These are phyloP conservation scores for Chrysocyon brachyurus DNA, from an alignment of 2,797 vertebrate species.

Conservation along the genomic window DNA sequence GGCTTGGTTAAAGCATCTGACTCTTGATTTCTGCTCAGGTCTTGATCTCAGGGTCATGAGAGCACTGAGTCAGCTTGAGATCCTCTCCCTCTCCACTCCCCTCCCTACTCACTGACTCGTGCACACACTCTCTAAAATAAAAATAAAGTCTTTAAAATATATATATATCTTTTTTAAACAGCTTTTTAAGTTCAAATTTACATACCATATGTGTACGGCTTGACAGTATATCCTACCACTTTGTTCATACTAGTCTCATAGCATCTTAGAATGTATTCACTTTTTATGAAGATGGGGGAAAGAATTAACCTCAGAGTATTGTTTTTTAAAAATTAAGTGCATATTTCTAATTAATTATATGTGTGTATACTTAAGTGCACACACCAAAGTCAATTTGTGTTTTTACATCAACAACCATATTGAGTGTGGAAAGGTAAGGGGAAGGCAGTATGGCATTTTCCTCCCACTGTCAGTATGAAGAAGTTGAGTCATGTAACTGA, in stretches of 20 bases:
- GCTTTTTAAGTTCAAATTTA: not conserved
- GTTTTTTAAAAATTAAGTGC: not conserved
- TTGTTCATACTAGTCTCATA: not conserved
- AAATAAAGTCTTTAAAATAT: too few relatives aligned
- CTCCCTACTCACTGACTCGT: too few relatives aligned
- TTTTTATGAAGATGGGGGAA: not conserved
- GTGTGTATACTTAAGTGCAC: not conserved
- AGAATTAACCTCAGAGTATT: not conserved
- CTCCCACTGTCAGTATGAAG: slow-evolving; percentile 25
- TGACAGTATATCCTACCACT: not conserved
- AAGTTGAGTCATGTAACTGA: not conserved
- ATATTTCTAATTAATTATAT: not conserved
- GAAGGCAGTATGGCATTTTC: not conserved
- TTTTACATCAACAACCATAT: not conserved
- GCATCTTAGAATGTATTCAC: slow-evolving; percentile 25
- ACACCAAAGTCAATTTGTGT: not conserved
- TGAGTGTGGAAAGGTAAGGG: not conserved
- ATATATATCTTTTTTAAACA: not conserved
- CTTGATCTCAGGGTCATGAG: too few relatives aligned
- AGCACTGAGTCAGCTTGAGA: too few relatives aligned
- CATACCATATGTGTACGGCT: not conserved
- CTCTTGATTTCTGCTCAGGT: too few relatives aligned
- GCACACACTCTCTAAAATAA: too few relatives aligned
- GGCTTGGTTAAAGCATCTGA: too few relatives aligned
- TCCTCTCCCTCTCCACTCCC: too few relatives aligned